Evolutionary conservation across 2,113 vertebrate species (phyloP).

Genomic region (Eleginops maclovinus): DNA sequence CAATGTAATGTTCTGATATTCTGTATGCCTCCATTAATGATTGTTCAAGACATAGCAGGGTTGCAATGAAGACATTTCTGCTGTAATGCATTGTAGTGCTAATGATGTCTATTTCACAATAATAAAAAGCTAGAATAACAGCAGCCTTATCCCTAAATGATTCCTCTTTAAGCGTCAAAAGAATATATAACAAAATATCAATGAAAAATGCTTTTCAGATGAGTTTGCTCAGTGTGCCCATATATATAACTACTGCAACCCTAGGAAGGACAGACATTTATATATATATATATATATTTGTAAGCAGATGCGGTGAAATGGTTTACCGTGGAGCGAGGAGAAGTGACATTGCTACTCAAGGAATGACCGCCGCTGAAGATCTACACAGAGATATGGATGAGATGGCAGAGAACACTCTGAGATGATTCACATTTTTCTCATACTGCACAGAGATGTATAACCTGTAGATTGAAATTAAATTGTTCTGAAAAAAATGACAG

Average conservation of each 20-base stretch:
- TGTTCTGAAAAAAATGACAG: not conserved
- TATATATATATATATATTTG: not conserved
- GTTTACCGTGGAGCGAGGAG: conserved; percentile 91
- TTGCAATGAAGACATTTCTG: too few species aligned
- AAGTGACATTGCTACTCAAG: conserved; percentile 85
- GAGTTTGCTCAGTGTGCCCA: not conserved
- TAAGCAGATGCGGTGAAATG: conserved; percentile 61
- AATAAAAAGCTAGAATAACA: not conserved
- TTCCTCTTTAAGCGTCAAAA: not conserved
- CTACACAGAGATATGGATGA: conserved; percentile 84
- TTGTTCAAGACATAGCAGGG: too few species aligned
- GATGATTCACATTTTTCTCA: conserved; percentile 28
- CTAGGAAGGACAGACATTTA: not conserved
- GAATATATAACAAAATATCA: not conserved
- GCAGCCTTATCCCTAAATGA: conserved; percentile 22
- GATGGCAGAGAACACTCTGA: conserved; percentile 46
- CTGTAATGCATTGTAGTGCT: too few species aligned
- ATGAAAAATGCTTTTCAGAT: conserved; percentile 14
- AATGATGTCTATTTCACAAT: too few species aligned
- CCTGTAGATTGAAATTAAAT: not conserved
- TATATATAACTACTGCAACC: not conserved
- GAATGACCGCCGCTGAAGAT: conserved; percentile 87
- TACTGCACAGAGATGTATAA: conserved; percentile 12
- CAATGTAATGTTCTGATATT: too few species aligned
- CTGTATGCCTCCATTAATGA: too few species aligned